phyloP scores from a whole-genome alignment of 1,140 invertebrate genomes.

The Drosophila lacertosa region DNA sequence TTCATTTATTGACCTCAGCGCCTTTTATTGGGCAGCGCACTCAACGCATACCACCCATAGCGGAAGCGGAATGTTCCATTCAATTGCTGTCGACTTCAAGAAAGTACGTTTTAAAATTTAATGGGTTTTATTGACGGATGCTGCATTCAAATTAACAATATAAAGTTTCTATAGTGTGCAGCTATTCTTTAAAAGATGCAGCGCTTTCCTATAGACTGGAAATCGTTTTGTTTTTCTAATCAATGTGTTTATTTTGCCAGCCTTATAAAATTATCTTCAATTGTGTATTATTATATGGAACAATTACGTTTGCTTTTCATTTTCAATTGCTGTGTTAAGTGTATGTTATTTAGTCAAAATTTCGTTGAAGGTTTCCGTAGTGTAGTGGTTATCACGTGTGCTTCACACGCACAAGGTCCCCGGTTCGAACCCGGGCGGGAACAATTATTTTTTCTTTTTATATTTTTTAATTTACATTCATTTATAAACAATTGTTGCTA shows the following conservation, averaged over 20 bases:
- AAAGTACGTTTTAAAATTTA: conserved; percentile 27
- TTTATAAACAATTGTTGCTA: neutral
- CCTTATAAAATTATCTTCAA: neutral
- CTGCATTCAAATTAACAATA: conserved; percentile 19
- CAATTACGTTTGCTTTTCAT: neutral
- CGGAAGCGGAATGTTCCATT: conserved; percentile 23
- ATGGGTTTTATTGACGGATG: conserved; percentile 33
- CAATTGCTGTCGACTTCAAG: conserved; percentile 4
- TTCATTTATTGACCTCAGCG: conserved; percentile 43
- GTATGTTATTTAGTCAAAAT: neutral
- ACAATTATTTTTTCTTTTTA: conserved; percentile 60
- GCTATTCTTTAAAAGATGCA: conserved; percentile 10
- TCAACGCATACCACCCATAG: conserved; percentile 41
- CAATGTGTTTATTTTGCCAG: neutral
- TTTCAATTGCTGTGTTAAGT: neutral
- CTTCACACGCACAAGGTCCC: conserved; percentile 88
- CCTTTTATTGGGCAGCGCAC: conserved; percentile 30
- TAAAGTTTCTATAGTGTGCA: neutral
- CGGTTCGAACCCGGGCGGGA: conserved; percentile 88
- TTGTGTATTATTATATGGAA: no score
- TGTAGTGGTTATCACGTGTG: conserved; percentile 87
- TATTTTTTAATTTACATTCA: neutral
- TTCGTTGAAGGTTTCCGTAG: conserved; percentile 49
- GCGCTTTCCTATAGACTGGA: neutral
- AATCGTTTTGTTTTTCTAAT: neutral